Evolutionary conservation across 2,113 vertebrate species (phyloP).

Genomic region (Podocnemis expansa): DNA sequence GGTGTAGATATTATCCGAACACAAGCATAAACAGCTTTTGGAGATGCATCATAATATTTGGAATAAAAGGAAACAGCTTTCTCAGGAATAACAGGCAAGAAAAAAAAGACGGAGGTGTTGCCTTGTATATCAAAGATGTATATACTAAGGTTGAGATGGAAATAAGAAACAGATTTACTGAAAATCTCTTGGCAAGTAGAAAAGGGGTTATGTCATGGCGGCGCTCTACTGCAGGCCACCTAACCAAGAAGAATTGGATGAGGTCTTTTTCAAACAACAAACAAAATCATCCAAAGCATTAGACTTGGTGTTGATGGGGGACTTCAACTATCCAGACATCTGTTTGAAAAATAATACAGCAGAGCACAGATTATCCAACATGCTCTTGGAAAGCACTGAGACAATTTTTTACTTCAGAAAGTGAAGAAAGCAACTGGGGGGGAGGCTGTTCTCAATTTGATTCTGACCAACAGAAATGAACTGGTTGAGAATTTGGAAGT

Average conservation of each 20-base stretch:
- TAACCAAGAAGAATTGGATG: background rate
- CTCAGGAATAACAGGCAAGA: no score
- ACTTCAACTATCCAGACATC: background rate
- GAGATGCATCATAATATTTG: background rate
- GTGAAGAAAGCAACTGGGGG: background rate
- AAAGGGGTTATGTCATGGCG: background rate
- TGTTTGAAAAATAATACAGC: background rate
- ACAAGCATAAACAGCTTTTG: background rate
- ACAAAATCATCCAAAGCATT: background rate
- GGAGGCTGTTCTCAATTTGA: background rate
- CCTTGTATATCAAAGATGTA: background rate
- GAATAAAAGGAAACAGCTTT: background rate
- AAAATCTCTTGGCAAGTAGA: background rate
- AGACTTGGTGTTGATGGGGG: background rate
- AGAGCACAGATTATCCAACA: background rate
- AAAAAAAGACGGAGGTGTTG: background rate
- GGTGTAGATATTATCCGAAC: background rate
- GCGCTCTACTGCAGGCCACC: background rate
- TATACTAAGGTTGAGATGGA: background rate
- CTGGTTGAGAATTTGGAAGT: background rate
- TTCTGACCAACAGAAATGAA: background rate
- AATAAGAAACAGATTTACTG: background rate
- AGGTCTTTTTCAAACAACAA: background rate
- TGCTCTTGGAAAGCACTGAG: background rate
- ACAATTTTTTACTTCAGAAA: background rate